Evolutionary conservation across 1,140 invertebrate species (phyloP), one percentile per base, ranked within the genome.

Genomic region (Pygmarrhopalites habei): DNA sequence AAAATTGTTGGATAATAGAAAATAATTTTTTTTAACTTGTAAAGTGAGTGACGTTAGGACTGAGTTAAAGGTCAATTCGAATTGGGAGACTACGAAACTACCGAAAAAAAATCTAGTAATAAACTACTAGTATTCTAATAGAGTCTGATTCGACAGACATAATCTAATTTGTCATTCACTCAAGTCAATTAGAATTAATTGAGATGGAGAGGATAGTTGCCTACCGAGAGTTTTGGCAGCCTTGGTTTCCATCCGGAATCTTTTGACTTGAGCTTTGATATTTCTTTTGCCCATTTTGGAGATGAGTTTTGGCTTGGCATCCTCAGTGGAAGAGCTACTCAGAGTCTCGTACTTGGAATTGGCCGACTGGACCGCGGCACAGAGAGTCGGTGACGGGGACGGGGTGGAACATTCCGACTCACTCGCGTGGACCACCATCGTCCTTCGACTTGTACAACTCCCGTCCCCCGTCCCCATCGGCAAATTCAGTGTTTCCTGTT

Each of bases 171-270:
- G n/a, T n/a, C n/a, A n/a, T n/a, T n/a, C n/a, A n/a, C n/a, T n/a
- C n/a, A n/a, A n/a, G n/a, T n/a, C n/a, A n/a, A n/a, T n/a, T n/a
- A n/a, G n/a, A n/a, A n/a, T n/a, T n/a, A n/a, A n/a, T n/a, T n/a
- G n/a, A n/a, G n/a, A n/a, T n/a, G n/a, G n/a, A n/a, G n/a, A n/a
- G n/a, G n/a, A n/a, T n/a, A n/a, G 32, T 35, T 35, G 5, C 64
- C 19, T 71, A 71, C 89, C 92, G 30, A 95, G 77, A 0, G 92
- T 96, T 78, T 95, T 95, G 0, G 92, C 91, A 0, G 92, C 91
- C 78, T 95, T 95, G 0, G 89, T 90, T 75, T 96, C 92, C 84
- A 91, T 92, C 0, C 85, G 81, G 74, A 92, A 91, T 51, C 88
- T 81, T 73, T 88, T 89, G 29, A 89, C 88, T 76, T 82, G 88